Percentiles rank a stretch among this genome's conserved stretches.
Evolutionary conservation across 1,140 invertebrate genomes (phyloP).

Genomic region (Tetragonula clypearis): DNA sequence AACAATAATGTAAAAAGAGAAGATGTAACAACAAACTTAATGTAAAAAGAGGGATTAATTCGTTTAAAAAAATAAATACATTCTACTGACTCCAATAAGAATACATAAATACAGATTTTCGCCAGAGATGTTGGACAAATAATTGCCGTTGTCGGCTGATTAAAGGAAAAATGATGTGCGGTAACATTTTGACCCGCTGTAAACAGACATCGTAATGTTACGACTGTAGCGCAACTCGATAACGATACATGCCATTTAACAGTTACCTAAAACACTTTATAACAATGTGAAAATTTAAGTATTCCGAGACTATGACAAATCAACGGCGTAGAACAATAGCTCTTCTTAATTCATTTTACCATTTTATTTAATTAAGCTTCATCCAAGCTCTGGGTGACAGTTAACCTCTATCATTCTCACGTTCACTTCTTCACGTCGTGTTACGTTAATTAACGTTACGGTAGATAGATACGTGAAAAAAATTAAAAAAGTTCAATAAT

Average conservation of each 20-base stretch:
- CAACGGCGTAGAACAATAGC: not conserved
- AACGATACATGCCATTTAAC: not conserved
- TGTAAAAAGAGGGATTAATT: not conserved
- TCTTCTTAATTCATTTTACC: slow-evolving; percentile 6
- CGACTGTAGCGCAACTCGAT: not conserved
- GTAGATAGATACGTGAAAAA: not conserved
- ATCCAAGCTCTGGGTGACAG: not conserved
- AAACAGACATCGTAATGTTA: slow-evolving; percentile 18
- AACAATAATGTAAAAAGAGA: too few species aligned
- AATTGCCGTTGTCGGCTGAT: not conserved
- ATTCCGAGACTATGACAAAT: not conserved
- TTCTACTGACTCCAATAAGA: slow-evolving; percentile 24
- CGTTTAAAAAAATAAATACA: not conserved
- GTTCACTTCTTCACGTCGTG: not conserved
- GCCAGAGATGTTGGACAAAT: not conserved
- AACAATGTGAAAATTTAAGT: not conserved
- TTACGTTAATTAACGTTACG: not conserved
- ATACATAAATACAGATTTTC: not conserved
- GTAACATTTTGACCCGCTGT: slow-evolving; percentile 19
- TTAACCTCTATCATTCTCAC: slow-evolving; percentile 4
- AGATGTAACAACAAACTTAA: not conserved
- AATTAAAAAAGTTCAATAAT: not conserved
- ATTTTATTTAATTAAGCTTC: slow-evolving; percentile 37
- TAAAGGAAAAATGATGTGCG: not conserved
- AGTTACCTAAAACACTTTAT: not conserved